Conservation (phyloP, 2,797 vertebrate genomes). For the Danio jaintianensis region DNA sequence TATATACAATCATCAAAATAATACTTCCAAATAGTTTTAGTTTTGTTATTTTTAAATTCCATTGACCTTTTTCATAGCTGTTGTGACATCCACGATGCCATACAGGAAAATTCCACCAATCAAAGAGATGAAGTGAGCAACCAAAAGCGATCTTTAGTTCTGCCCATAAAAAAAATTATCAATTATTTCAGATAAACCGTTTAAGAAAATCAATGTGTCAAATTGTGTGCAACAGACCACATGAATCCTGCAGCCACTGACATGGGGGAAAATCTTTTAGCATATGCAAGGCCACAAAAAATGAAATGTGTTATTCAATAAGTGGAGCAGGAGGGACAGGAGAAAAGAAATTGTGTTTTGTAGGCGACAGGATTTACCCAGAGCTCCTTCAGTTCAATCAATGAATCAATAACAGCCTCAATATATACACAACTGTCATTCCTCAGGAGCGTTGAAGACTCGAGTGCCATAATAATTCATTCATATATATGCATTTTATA, state of each 20-base stretch:
- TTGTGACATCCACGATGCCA: too few species aligned
- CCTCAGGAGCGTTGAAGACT: background rate
- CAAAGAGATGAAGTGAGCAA: too few species aligned
- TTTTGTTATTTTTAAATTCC: too few species aligned
- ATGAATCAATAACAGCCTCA: conserved; percentile 14
- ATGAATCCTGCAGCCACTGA: background rate
- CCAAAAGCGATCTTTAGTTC: too few species aligned
- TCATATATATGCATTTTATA: too few species aligned
- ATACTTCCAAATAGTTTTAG: too few species aligned
- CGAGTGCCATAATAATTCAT: background rate
- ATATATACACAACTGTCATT: background rate
- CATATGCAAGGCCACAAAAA: conserved; percentile 17
- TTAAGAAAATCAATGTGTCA: background rate
- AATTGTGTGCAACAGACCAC: background rate
- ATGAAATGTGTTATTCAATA: conserved; percentile 29
- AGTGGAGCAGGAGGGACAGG: background rate
- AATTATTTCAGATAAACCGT: background rate
- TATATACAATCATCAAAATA: too few species aligned
- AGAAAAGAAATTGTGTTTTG: conserved; percentile 29
- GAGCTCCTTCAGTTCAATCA: conserved; percentile 7
- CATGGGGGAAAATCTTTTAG: background rate
- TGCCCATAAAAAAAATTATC: too few species aligned
- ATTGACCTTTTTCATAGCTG: too few species aligned
- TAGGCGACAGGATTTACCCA: conserved; percentile 7
- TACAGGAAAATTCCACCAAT: too few species aligned